Evolutionary conservation across 2,888 invertebrate genomes (phyloP).

Genomic region (Cataglyphis cursor): DNA sequence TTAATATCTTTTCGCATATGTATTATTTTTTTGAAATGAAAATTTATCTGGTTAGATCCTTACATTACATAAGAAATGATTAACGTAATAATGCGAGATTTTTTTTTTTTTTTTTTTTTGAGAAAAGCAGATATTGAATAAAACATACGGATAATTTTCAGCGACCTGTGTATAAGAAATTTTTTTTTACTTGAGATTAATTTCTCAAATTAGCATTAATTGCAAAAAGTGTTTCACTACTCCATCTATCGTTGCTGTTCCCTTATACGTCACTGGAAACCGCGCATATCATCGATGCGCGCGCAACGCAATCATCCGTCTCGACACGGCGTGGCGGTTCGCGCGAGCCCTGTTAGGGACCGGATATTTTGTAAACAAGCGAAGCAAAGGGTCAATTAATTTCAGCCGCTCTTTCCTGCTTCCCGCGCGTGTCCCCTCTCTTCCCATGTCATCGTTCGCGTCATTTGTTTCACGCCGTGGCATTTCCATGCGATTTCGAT

Average conservation of each 20-base stretch:
- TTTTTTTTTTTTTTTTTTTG: neutral
- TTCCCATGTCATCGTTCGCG: conserved; percentile 32
- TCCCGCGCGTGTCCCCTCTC: conserved; percentile 63
- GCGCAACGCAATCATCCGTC: conserved; percentile 70
- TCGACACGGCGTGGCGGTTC: conserved; percentile 54
- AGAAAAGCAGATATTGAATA: no score
- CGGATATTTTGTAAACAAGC: conserved; percentile 82
- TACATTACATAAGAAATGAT: neutral
- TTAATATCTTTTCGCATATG: no score
- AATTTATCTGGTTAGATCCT: no score
- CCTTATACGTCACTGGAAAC: conserved; percentile 58
- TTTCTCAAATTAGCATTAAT: neutral
- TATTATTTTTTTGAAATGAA: no score
- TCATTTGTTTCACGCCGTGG: neutral
- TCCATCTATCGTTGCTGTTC: no score
- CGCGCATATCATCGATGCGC: conserved; percentile 75
- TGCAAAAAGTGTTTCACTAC: neutral
- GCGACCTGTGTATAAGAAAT: neutral
- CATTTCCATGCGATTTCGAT: neutral
- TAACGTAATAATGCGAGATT: neutral
- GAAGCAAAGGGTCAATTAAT: conserved; percentile 78
- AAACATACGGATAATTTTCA: neutral
- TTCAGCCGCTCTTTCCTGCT: conserved; percentile 76
- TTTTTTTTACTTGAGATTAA: neutral
- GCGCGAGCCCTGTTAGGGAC: conserved; percentile 64